Evolutionary conservation across 1,140 invertebrate genomes (phyloP).

Genomic region (Metaphire vulgaris): DNA sequence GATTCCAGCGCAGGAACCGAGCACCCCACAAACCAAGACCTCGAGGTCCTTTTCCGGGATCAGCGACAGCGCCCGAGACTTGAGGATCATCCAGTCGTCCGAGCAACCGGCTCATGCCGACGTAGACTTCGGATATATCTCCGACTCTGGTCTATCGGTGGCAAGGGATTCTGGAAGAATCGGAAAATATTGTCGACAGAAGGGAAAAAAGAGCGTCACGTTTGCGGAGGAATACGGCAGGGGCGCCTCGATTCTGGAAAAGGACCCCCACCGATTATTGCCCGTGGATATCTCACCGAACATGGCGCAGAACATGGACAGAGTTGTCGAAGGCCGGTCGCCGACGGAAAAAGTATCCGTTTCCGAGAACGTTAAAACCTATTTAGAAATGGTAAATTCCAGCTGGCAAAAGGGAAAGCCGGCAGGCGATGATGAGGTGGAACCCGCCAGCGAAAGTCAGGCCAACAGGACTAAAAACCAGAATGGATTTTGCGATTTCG

Average conservation of each 20-base stretch:
- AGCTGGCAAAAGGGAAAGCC: neutral
- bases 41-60: neutral
- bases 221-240: neutral
- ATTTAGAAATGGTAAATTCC: neutral
- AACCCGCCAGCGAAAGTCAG: neutral
- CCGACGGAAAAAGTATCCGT: neutral
- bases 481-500: neutral
- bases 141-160: constrained; percentile 11
- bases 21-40: neutral
- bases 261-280: neutral
- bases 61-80: neutral
- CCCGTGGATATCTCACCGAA: neutral
- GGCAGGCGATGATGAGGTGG: neutral
- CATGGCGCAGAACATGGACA: neutral
- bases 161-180: neutral
- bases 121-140: neutral
- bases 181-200: neutral
- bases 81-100: neutral
- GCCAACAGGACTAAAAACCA: neutral
- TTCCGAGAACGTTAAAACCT: neutral
- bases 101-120: neutral
- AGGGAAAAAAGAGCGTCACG: neutral
- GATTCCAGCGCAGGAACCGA: neutral
- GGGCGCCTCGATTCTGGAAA: neutral
- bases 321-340: neutral